Evolutionary conservation across 2,113 vertebrate species (phyloP).

Genomic region (Nycticorax nycticorax): DNA sequence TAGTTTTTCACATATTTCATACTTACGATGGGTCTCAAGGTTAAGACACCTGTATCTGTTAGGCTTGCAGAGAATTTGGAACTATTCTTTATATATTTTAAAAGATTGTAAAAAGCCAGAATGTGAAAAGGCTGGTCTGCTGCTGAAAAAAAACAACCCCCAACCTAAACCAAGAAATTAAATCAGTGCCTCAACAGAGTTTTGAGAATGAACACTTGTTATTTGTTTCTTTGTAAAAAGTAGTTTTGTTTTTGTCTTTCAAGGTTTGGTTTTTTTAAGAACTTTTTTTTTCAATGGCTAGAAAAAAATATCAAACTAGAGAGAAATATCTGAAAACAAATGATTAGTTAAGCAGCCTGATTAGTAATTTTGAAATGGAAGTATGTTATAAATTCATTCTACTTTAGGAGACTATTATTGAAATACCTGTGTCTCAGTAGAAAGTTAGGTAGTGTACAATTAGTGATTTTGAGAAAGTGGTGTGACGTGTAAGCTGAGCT

Average conservation of each 20-base stretch:
- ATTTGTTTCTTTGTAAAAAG: background rate
- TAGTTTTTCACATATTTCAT: background rate
- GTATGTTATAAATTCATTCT: background rate
- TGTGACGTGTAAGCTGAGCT: background rate
- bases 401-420: background rate
- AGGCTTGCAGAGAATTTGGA: background rate
- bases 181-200: background rate
- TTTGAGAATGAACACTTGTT: background rate
- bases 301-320: background rate
- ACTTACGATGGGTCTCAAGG: background rate
- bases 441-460: background rate
- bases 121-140: background rate
- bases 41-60: background rate
- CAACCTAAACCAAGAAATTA: fast-evolving
- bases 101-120: background rate
- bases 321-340: background rate
- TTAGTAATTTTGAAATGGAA: background rate
- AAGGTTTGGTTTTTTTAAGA: background rate
- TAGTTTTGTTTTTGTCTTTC: background rate
- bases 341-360: background rate
- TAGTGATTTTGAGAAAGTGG: background rate
- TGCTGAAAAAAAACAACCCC: background rate
- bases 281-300: background rate
- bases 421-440: background rate
- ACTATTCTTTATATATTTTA: background rate